Conservation (phyloP, 64 coral and sea anemone species). For the Catalaphyllia jardinei region DNA sequence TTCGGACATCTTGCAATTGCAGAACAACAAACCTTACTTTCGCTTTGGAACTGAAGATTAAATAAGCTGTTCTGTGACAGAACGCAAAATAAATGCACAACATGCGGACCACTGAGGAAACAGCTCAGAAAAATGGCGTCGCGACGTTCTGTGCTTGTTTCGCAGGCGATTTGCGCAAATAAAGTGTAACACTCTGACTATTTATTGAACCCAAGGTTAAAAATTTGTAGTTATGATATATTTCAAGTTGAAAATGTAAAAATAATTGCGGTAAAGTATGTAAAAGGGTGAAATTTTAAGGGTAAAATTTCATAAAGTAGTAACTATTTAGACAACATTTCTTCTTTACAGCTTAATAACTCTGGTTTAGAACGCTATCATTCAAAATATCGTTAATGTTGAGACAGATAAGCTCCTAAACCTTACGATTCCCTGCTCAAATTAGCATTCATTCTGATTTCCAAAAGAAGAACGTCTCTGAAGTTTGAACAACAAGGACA, state of each 20-base stretch:
- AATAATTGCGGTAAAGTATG: not conserved
- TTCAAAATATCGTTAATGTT: no score
- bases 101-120: not conserved
- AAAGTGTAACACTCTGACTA: not conserved
- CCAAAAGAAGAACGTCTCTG: no score
- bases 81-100: not conserved
- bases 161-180: not conserved
- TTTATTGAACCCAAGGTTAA: not conserved
- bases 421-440: no score
- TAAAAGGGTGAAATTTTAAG: no score
- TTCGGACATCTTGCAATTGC: conserved; percentile 15
- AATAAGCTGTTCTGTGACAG: not conserved
- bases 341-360: no score
- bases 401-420: no score
- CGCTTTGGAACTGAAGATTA: not conserved
- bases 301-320: no score
- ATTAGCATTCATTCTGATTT: no score
- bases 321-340: no score
- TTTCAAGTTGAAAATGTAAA: not conserved
- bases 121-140: not conserved
- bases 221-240: not conserved
- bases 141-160: not conserved
- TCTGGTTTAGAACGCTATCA: no score
- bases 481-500: no score
- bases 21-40: no score